Evolutionary conservation across 1,140 invertebrate genomes (phyloP).

Genomic region (Cephus cinctus): DNA sequence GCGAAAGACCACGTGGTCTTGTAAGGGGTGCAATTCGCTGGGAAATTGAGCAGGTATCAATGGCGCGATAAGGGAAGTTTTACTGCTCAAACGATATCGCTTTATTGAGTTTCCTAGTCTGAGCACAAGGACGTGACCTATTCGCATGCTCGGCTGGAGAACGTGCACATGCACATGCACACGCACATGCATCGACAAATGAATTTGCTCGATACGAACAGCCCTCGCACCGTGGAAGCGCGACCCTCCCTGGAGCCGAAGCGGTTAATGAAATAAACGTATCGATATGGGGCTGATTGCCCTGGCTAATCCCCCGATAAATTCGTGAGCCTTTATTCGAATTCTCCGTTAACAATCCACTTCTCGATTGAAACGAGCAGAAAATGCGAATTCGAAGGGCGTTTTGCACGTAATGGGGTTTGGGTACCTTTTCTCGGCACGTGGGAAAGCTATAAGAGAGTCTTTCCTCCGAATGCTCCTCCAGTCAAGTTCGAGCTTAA

Average conservation of each 20-base stretch:
- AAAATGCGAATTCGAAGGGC: no score
- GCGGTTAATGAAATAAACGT: constrained; percentile 36
- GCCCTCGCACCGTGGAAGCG: no score
- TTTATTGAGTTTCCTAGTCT: constrained; percentile 19
- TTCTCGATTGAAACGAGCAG: no score
- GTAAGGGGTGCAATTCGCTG: no score
- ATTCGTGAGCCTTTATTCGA: no score
- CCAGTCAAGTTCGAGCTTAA: no score
- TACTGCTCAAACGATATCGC: constrained; percentile 18
- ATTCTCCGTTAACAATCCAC: no score
- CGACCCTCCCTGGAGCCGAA: constrained; percentile 5
- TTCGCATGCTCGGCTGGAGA: constrained; percentile 2
- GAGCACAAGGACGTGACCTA: background rate
- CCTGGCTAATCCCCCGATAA: constrained; percentile 35
- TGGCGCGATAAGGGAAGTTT: constrained; percentile 17
- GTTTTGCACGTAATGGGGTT: no score
- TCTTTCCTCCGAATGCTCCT: no score
- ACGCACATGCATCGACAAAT: constrained; percentile 30
- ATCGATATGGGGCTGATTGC: constrained; percentile 24
- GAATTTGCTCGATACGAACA: constrained; percentile 14
- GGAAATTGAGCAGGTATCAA: constrained; percentile 15
- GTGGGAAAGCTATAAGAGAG: no score
- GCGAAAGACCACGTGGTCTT: no score
- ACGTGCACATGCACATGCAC: background rate
- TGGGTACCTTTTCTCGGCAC: no score